Conservation (phyloP, 2,888 invertebrate species). For the Xiphydria camelus region DNA sequence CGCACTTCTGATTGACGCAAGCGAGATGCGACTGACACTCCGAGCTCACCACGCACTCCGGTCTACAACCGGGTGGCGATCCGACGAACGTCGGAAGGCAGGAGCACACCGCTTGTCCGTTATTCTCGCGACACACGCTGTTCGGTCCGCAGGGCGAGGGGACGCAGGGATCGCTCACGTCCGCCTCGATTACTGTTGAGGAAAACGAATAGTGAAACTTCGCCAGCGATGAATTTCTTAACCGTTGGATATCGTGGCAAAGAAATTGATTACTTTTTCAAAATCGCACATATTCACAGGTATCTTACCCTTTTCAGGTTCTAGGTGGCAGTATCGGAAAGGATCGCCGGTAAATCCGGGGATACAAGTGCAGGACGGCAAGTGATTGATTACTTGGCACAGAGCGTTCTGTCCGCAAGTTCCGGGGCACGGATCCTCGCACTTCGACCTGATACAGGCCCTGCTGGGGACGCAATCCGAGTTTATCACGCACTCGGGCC, state of each 20-base stretch:
- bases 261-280: too few relatives aligned
- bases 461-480: conserved; percentile 54
- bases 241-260: too few relatives aligned
- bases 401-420: conserved; percentile 61
- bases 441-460: conserved; percentile 62
- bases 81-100: conserved; percentile 49
- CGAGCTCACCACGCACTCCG: conserved; percentile 51
- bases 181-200: conserved; percentile 1
- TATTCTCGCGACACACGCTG: conserved; percentile 40
- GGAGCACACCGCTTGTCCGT: conserved; percentile 46
- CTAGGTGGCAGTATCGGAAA: conserved; percentile 58
- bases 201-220: not conserved
- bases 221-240: too few relatives aligned
- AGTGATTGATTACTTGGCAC: conserved; percentile 57
- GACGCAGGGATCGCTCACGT: conserved; percentile 35
- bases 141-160: conserved; percentile 46
- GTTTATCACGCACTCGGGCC: conserved; percentile 52
- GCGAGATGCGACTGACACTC: conserved; percentile 57
- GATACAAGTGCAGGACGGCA: conserved; percentile 20
- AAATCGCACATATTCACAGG: too few relatives aligned
- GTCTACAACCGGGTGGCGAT: conserved; percentile 43
- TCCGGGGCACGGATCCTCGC: conserved; percentile 62
- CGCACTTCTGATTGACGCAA: conserved; percentile 62
- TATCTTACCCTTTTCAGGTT: conserved; percentile 5
- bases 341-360: conserved; percentile 50